Base-by-base conservation (phyloP, 2,888 invertebrate genomes). In the Blomia tropicalis region DNA sequence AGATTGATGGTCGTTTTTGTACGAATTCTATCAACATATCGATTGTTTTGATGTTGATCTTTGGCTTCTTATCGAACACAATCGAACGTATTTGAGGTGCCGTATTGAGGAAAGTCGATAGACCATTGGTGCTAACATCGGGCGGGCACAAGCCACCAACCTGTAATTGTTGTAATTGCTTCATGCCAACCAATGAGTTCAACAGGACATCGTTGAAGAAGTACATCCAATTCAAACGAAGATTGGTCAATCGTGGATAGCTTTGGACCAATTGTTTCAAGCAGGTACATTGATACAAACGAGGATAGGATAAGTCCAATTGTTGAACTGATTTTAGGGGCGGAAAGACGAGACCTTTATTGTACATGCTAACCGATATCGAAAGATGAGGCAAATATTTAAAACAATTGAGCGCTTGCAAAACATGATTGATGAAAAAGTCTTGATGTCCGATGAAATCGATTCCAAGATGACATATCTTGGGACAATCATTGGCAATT, bases 361-460 rank as follows among this genome's bases (percentile, higher is more conserved):
- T 56, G 29, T 56, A 56, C 56, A 56, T 56, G 2, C 25, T 27
- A 14, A 56, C 29, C 22, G 56, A 56, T 31, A 56, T 31, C 14
- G 29, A 27, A 22, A 56, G 56, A 36, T 36, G 56, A 56, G 56
- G 56, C n/a, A 56, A 25, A 11, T 11, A 14, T 36, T 56, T 56
- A 30, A 56, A 56, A 36, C 56, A 56, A 23, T 27, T 22, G 11
- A 56, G 14, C 23, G 56, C 56, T 22, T 56, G 56, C 14, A 56
- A 25, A 2, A 31, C 31, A 25, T 36, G 31, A 25, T 56, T 56
- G 56, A 56, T 56, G 56, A 56, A 56, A 25, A 56, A 56, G 23
- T 56, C 56, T 25, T 56, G 56, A 36, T 56, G 56, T n/a, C 56
- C 56, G 23, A 56, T 56, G 29, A 56, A 56, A 25, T 56, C 56